Evolutionary conservation across 2,113 vertebrate genomes (phyloP).

Genomic region (Saimiri boliviensis): DNA sequence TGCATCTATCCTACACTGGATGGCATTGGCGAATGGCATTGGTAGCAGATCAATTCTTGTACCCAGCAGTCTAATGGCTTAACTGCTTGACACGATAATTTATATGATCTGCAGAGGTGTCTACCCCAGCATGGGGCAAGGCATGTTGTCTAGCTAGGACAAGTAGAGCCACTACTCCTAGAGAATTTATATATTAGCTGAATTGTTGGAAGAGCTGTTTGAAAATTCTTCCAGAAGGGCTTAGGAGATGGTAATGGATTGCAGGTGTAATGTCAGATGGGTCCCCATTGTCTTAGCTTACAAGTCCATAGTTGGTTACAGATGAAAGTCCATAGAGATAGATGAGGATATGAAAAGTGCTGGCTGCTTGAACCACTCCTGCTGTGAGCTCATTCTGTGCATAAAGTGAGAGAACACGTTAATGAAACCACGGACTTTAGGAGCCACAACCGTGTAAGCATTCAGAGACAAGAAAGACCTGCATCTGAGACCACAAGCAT

Average conservation of each 20-base stretch:
- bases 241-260: neutral
- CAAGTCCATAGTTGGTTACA: neutral
- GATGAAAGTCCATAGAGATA: neutral
- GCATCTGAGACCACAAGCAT: neutral
- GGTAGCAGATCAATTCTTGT: neutral
- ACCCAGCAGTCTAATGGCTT: neutral
- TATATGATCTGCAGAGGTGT: neutral
- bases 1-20: neutral
- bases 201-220: neutral
- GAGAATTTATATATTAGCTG: neutral
- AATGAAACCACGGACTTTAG: neutral
- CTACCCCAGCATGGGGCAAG: neutral
- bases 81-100: neutral
- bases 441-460: neutral
- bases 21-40: neutral
- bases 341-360: neutral
- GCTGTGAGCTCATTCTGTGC: neutral
- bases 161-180: neutral
- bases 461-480: neutral
- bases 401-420: neutral
- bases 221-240: slow-evolving; percentile 13
- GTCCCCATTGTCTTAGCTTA: neutral
- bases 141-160: neutral
- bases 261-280: neutral
- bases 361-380: neutral